phyloP scores from a whole-genome alignment of 2,888 invertebrate genomes.

The Autographa gamma region DNA sequence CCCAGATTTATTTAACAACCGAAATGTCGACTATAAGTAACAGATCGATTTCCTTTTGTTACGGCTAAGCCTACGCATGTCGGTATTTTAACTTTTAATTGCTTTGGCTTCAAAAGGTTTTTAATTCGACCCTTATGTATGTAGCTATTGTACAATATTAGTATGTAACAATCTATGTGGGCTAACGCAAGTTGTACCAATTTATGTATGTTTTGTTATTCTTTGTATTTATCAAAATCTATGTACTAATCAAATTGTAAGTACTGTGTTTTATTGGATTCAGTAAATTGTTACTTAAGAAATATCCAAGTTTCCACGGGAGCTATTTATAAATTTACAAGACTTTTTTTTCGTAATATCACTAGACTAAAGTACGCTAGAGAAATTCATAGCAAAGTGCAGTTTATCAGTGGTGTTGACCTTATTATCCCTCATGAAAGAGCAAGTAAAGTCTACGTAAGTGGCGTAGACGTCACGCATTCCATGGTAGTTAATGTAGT shows the following conservation, averaged over 20 bases:
- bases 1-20: slow-evolving; percentile 22
- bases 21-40: slow-evolving; percentile 18
- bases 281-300: too few species aligned
- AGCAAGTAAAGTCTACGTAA: slow-evolving; percentile 5
- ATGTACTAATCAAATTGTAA: too few species aligned
- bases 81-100: background rate
- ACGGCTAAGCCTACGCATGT: slow-evolving; percentile 1
- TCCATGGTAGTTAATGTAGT: slow-evolving; percentile 6
- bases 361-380: background rate
- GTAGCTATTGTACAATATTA: background rate
- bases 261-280: too few species aligned
- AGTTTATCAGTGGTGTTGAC: background rate
- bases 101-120: slow-evolving; percentile 1
- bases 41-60: slow-evolving; percentile 21
- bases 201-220: background rate
- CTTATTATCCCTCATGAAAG: background rate
- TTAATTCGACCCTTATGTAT: slow-evolving; percentile 3
- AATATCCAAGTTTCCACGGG: too few species aligned
- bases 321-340: too few species aligned
- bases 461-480: slow-evolving; percentile 30
- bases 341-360: too few species aligned
- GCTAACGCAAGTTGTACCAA: background rate
- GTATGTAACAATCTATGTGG: background rate
- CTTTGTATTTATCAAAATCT: background rate
- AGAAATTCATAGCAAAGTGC: background rate